Percentiles rank a stretch among this genome's conserved stretches.
These are phyloP conservation scores for Collichthys lucidus DNA, from an alignment of 2,113 vertebrate species.

Conservation along the genomic window DNA sequence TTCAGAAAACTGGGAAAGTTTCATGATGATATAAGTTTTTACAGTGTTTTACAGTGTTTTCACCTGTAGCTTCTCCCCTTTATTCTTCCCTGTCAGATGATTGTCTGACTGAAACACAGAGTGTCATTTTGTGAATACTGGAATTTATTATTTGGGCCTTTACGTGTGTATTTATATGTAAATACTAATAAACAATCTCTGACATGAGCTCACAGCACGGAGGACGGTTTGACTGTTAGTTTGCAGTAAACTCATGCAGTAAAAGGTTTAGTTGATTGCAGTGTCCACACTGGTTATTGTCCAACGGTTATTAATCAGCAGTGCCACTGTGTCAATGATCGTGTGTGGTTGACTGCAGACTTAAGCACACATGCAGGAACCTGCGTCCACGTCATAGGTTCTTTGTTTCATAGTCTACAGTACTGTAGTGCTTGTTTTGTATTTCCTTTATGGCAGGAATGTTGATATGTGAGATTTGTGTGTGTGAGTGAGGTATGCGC, in stretches of 20 bases:
- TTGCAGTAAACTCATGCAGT: neutral
- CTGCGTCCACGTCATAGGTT: no score
- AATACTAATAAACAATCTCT: slow-evolving; percentile 35
- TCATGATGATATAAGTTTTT: no score
- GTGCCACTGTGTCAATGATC: neutral
- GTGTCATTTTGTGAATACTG: neutral
- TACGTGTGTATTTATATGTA: slow-evolving; percentile 15
- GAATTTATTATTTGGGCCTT: neutral
- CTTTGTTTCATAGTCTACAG: no score
- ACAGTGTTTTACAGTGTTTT: no score
- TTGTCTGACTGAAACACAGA: neutral
- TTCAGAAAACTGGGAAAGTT: no score
- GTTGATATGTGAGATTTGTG: no score
- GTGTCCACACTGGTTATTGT: neutral
- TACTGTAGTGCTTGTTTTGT: no score
- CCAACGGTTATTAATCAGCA: neutral
- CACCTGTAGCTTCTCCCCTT: no score
- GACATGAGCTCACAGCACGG: neutral
- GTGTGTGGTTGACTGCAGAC: neutral
- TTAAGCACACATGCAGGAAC: neutral
- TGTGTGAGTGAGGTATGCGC: no score
- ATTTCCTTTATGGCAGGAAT: no score
- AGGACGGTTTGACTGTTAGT: neutral
- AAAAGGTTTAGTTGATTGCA: neutral
- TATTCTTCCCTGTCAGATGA: neutral